phyloP scores from a whole-genome alignment of 2,797 vertebrate genomes.

The Menidia menidia region DNA sequence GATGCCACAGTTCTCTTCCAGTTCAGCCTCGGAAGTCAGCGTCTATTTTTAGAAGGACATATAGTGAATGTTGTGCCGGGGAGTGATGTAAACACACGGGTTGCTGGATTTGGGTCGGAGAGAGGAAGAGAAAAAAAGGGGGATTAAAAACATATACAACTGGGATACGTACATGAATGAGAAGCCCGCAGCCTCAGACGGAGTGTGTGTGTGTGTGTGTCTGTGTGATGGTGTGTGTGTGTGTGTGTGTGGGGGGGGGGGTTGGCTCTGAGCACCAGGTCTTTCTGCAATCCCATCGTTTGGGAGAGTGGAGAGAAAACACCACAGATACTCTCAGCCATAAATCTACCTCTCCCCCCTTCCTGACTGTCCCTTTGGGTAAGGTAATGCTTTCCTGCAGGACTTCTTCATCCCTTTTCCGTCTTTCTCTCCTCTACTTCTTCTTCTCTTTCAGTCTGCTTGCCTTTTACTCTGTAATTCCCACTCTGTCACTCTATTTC shows the following conservation, averaged over 20 bases:
- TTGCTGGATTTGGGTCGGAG: neutral
- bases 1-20: constrained; percentile 69
- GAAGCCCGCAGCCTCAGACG: constrained; percentile 8
- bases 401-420: constrained; percentile 41
- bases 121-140: neutral
- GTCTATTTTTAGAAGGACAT: constrained; percentile 81
- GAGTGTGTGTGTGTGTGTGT: constrained; percentile 7
- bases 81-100: constrained; percentile 64
- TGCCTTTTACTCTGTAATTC: constrained; percentile 56
- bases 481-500: constrained; percentile 60
- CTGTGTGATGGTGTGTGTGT: neutral
- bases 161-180: constrained; percentile 26
- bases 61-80: constrained; percentile 50
- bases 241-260: constrained; percentile 26
- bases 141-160: neutral
- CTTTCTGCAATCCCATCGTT: constrained; percentile 57
- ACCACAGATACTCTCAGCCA: constrained; percentile 54
- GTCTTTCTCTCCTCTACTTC: constrained; percentile 29
- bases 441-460: constrained; percentile 16
- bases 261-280: constrained; percentile 47
- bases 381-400: constrained; percentile 61
- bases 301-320: constrained; percentile 70
- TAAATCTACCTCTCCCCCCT: constrained; percentile 62
- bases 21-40: constrained; percentile 64
- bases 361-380: constrained; percentile 51